Conservation (phyloP, 1,140 invertebrate genomes). For the Drosophila lacteicornis region DNA sequence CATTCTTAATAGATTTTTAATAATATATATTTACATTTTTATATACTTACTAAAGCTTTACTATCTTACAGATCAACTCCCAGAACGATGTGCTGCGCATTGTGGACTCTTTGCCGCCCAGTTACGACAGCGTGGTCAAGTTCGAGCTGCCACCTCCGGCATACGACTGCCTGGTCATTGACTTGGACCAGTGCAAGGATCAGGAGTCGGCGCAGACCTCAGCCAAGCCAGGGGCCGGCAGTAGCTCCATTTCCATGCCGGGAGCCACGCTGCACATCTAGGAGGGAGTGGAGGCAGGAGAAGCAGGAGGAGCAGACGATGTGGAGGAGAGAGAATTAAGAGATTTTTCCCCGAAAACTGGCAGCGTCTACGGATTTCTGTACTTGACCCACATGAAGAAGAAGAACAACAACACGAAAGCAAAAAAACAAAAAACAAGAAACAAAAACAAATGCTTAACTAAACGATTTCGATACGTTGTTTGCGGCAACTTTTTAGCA, state of each 20-base stretch:
- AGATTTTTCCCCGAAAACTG: constrained; percentile 53
- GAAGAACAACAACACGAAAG: constrained; percentile 1
- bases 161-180: constrained; percentile 78
- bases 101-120: constrained; percentile 80
- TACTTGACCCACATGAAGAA: constrained; percentile 30
- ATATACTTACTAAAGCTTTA: neutral
- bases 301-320: neutral
- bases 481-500: neutral
- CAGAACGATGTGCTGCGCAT: constrained; percentile 83
- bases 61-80: constrained; percentile 72
- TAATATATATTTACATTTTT: neutral
- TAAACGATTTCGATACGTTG: constrained; percentile 3
- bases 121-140: constrained; percentile 80
- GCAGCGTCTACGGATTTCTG: constrained; percentile 33
- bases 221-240: constrained; percentile 38
- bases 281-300: neutral
- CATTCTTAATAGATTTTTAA: neutral
- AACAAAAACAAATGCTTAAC: constrained; percentile 5
- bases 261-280: constrained; percentile 62
- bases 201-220: constrained; percentile 49
- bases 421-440: neutral
- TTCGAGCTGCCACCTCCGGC: constrained; percentile 78
- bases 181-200: constrained; percentile 73
- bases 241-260: constrained; percentile 29
- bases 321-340: constrained; percentile 50